phyloP scores from a whole-genome alignment of 2,797 vertebrate genomes.

The Spea hammondii region DNA sequence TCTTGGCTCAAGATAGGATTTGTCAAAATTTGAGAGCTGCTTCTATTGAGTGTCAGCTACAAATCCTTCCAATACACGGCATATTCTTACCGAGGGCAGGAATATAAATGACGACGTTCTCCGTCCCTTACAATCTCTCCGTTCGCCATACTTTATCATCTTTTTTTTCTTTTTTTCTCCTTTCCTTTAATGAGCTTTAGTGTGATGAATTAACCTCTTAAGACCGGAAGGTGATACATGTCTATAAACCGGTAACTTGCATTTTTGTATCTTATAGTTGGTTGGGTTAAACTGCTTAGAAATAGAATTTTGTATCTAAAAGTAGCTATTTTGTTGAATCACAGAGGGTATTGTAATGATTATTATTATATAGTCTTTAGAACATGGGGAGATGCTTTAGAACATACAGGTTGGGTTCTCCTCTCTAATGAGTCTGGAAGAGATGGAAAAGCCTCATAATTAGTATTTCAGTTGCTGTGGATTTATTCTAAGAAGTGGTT shows the following conservation, averaged over 20 bases:
- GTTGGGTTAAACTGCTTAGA: neutral
- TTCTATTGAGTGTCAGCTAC: constrained; percentile 88
- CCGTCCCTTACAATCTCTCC: constrained; percentile 69
- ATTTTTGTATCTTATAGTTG: constrained; percentile 20
- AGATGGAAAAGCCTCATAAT: too few relatives aligned
- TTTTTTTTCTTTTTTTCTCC: constrained; percentile 56
- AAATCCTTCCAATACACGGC: constrained; percentile 76
- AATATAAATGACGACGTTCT: constrained; percentile 73
- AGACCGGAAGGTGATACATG: constrained; percentile 38
- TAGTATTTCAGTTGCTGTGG: too few relatives aligned
- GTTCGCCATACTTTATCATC: constrained; percentile 68
- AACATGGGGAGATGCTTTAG: too few relatives aligned
- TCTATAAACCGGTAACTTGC: neutral
- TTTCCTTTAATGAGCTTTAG: constrained; percentile 72
- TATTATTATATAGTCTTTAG: too few relatives aligned
- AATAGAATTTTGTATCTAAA: too few relatives aligned
- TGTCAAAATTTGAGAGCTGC: constrained; percentile 87
- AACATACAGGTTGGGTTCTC: too few relatives aligned
- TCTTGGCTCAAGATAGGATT: constrained; percentile 90
- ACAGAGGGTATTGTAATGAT: too few relatives aligned
- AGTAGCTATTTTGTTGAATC: too few relatives aligned
- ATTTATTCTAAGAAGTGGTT: too few relatives aligned
- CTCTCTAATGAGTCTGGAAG: too few relatives aligned
- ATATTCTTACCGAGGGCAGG: constrained; percentile 72
- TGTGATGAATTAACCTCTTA: constrained; percentile 71